Conservation (phyloP, 2,888 invertebrate species). For the Actias luna region DNA sequence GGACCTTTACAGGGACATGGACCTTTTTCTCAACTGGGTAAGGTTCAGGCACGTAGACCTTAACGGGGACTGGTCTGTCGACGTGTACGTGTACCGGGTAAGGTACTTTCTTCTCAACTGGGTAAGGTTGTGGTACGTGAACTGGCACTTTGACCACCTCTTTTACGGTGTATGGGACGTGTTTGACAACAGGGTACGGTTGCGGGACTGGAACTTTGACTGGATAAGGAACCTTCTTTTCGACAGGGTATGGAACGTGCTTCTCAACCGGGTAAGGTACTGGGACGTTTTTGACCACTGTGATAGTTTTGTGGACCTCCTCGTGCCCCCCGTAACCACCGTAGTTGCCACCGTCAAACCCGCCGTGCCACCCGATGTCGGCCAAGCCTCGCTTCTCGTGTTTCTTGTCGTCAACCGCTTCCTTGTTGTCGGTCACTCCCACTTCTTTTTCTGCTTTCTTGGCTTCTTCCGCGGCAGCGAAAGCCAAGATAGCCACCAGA, state of each 20-base stretch:
- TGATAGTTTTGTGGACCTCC: conserved; percentile 85
- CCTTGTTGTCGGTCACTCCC: conserved; percentile 80
- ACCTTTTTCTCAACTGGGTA: conserved; percentile 84
- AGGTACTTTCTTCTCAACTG: conserved; percentile 83
- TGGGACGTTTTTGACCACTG: conserved; percentile 88
- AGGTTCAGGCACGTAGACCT: conserved; percentile 81
- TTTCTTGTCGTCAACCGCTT: conserved; percentile 83
- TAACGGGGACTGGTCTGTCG: conserved; percentile 76
- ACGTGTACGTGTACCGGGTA: conserved; percentile 79
- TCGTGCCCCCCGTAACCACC: conserved; percentile 68
- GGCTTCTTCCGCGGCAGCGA: conserved; percentile 81
- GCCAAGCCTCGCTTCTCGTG: conserved; percentile 89
- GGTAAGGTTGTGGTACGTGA: conserved; percentile 86
- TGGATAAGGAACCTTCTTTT: conserved; percentile 83
- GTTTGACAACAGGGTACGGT: conserved; percentile 86
- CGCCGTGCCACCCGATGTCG: conserved; percentile 62
- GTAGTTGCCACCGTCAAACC: conserved; percentile 45
- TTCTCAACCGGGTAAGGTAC: conserved; percentile 88
- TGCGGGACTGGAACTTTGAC: conserved; percentile 85
- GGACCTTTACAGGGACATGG: conserved; percentile 85
- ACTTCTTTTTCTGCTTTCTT: conserved; percentile 81
- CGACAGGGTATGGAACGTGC: conserved; percentile 85
- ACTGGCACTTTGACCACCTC: conserved; percentile 82
- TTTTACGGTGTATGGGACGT: conserved; percentile 85
- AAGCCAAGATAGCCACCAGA: conserved; percentile 84